Percentiles rank a stretch among this genome's conserved stretches.
Evolutionary conservation across 2,888 invertebrate species (phyloP).

Genomic region (Drosophila barbarae): DNA sequence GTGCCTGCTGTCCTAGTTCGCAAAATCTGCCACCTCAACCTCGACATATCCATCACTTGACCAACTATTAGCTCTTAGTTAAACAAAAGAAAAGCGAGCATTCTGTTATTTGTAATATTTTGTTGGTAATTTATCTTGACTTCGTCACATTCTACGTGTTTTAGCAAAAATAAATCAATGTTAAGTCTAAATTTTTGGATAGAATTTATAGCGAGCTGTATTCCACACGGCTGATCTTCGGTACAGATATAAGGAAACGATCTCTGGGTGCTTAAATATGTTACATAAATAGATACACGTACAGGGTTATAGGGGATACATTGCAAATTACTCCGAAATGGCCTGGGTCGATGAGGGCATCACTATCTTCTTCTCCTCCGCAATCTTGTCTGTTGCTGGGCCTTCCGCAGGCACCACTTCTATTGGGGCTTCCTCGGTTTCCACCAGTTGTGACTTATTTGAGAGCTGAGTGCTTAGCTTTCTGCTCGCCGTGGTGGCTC

Average conservation of each 20-base stretch:
- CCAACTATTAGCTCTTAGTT: conserved; percentile 52
- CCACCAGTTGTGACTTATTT: conserved; percentile 43
- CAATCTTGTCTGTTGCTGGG: conserved; percentile 1
- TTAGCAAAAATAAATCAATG: conserved; percentile 63
- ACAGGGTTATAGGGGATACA: conserved; percentile 37
- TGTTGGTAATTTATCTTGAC: conserved; percentile 67
- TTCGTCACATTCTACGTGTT: conserved; percentile 67
- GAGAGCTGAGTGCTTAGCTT: conserved; percentile 56
- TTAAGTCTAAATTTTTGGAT: conserved; percentile 51
- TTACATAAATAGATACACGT: conserved; percentile 56
- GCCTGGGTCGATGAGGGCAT: conserved; percentile 4
- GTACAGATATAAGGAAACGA: conserved; percentile 8
- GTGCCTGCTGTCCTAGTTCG: conserved; percentile 77
- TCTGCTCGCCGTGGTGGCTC: conserved; percentile 32
- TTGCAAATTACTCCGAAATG: conserved; percentile 49
- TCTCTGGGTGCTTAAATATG: conserved; percentile 47
- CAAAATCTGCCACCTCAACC: conserved; percentile 1
- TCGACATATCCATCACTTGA: conserved; percentile 52
- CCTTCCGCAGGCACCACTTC: conserved; percentile 19
- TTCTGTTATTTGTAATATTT: conserved; percentile 50
- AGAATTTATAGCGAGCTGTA: conserved; percentile 46
- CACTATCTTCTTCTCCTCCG: conserved; percentile 15
- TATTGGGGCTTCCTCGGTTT: conserved; percentile 27
- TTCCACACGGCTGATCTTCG: conserved; percentile 2
- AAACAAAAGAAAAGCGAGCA: conserved; percentile 19